A percentile compares a stretch with the other conserved stretches of the same genome.
These are phyloP conservation scores for Anguilla obscura DNA, from an alignment of 2,797 vertebrate species.

Conservation along the genomic window DNA sequence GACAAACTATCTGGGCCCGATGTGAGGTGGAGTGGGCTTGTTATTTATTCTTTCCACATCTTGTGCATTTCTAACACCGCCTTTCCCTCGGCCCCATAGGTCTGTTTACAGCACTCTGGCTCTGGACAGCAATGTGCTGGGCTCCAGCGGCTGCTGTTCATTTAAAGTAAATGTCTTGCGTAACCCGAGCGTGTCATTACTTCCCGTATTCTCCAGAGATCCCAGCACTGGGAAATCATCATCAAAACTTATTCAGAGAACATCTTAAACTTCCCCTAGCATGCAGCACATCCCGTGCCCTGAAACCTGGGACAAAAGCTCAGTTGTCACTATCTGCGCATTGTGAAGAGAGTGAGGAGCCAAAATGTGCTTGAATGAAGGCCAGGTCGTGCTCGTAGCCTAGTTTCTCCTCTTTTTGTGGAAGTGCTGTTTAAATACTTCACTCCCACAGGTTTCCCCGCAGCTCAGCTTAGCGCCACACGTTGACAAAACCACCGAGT, in stretches of 20 bases:
- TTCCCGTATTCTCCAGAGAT: conserved; percentile 25
- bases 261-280: neutral
- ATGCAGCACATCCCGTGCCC: neutral
- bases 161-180: conserved; percentile 5
- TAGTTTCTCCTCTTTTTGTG: neutral
- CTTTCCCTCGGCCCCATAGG: neutral
- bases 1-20: neutral
- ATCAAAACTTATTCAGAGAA: conserved; percentile 18
- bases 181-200: conserved; percentile 20
- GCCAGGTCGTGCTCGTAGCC: neutral
- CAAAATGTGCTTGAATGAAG: neutral
- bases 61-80: conserved; percentile 1
- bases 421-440: neutral
- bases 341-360: neutral
- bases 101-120: conserved; percentile 22
- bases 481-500: neutral
- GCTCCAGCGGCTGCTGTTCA: neutral
- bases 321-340: neutral
- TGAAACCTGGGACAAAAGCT: conserved; percentile 19
- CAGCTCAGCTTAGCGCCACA: neutral
- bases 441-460: neutral
- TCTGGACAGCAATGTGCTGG: neutral
- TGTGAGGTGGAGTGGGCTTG: neutral
- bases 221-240: neutral
- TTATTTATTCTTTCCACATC: neutral